Percentiles rank a stretch among this genome's conserved stretches.
phyloP scores from a whole-genome alignment of 2,797 vertebrate genomes.

The Chelon auratus region DNA sequence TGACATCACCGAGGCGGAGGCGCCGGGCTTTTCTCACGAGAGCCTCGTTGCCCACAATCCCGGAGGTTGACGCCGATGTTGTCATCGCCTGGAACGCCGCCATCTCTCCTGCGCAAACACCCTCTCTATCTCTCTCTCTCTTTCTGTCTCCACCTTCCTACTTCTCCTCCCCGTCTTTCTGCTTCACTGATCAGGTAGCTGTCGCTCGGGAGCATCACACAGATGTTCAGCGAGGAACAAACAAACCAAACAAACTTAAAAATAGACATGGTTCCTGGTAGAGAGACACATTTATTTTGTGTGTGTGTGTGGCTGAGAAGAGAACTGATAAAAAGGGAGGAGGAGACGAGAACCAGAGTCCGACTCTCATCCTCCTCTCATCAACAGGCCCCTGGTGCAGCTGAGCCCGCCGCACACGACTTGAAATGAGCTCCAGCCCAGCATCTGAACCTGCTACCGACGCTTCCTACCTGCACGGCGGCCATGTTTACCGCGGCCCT shows the following conservation, averaged over 20 bases:
- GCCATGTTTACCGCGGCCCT: constrained; percentile 3
- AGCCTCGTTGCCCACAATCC: constrained; percentile 71
- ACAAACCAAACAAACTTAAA: constrained; percentile 41
- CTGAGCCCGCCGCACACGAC: constrained; percentile 34
- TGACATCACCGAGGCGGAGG: neutral
- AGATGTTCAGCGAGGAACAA: constrained; percentile 62
- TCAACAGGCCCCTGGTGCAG: constrained; percentile 51
- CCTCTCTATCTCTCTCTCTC: constrained; percentile 19
- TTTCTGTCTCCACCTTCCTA: no score
- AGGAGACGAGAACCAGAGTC: neutral
- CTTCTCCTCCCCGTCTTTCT: constrained; percentile 13
- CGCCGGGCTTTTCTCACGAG: constrained; percentile 38
- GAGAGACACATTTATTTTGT: constrained; percentile 45
- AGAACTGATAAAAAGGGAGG: neutral
- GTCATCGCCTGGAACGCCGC: constrained; percentile 52
- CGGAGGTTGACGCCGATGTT: constrained; percentile 47
- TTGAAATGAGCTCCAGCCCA: constrained; percentile 42
- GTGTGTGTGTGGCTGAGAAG: constrained; percentile 31
- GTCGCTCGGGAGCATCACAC: constrained; percentile 63
- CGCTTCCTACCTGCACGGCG: constrained; percentile 2
- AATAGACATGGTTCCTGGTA: constrained; percentile 61
- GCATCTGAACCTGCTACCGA: neutral
- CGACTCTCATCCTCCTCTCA: constrained; percentile 28
- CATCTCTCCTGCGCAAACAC: constrained; percentile 12
- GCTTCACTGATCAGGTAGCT: constrained; percentile 54